These are phyloP conservation scores for Hippocampus guttulatus DNA, from an alignment of 2,113 vertebrate genomes.

Conservation along the genomic window DNA sequence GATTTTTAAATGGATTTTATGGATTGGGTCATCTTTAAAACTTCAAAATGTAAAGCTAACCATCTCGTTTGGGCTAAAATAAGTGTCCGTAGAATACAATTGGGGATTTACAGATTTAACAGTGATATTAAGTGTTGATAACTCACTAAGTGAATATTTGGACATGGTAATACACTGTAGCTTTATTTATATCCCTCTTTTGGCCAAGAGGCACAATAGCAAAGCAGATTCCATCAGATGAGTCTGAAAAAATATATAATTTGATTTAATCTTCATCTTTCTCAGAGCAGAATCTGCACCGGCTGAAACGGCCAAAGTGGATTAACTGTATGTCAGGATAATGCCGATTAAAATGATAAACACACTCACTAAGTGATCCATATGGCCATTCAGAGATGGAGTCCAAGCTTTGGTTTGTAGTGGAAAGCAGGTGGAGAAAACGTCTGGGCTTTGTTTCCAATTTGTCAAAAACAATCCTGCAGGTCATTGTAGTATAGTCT, in stretches of 20 bases:
- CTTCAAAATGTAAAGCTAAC: too few species aligned
- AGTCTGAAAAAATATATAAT: constrained; percentile 61
- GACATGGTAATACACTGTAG: background rate
- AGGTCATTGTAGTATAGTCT: background rate
- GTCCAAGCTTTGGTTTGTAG: constrained; percentile 20
- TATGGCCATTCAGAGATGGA: constrained; percentile 39
- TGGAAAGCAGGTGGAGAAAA: constrained; percentile 6
- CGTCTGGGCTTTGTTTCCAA: constrained; percentile 23
- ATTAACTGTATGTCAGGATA: constrained; percentile 68
- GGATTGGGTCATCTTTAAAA: too few species aligned
- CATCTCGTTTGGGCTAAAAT: too few species aligned
- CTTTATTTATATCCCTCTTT: constrained; percentile 6
- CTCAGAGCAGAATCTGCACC: constrained; percentile 62
- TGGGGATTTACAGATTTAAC: too few species aligned
- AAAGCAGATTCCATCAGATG: constrained; percentile 52
- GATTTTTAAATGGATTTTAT: too few species aligned
- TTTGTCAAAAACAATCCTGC: background rate
- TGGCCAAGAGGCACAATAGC: constrained; percentile 26
- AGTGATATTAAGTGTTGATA: too few species aligned
- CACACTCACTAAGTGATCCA: constrained; percentile 61
- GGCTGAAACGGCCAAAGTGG: constrained; percentile 67
- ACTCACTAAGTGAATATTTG: too few species aligned
- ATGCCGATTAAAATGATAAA: constrained; percentile 69
- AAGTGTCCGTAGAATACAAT: too few species aligned
- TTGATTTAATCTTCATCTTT: constrained; percentile 69